Conservation (phyloP, 64 coral and sea anemone genomes). For the Pachyseris speciosa region DNA sequence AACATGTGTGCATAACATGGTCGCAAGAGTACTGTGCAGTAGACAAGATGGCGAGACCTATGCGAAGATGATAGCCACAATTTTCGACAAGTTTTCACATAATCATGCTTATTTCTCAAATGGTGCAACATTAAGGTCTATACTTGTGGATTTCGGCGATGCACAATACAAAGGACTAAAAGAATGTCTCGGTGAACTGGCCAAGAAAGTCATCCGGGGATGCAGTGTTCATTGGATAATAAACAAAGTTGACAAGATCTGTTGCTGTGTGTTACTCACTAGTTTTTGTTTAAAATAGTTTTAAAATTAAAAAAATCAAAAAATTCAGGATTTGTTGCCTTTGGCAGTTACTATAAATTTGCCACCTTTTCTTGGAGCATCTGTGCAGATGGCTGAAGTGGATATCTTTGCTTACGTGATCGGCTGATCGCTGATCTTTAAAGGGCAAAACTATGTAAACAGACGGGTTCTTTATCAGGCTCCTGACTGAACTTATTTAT, state of each 20-base stretch:
- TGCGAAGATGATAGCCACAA: background rate
- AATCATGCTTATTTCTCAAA: slow-evolving; percentile 11
- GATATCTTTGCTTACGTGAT: too few relatives aligned
- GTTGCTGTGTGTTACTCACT: too few relatives aligned
- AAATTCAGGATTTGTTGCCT: too few relatives aligned
- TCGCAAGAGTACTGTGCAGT: slow-evolving; percentile 49
- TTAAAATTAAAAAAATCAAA: too few relatives aligned
- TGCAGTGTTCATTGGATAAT: background rate
- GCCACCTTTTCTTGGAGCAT: too few relatives aligned
- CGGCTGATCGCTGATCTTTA: too few relatives aligned
- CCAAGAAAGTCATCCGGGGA: background rate
- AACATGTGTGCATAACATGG: slow-evolving; percentile 24
- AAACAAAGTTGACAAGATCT: background rate
- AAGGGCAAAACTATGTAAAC: too few relatives aligned
- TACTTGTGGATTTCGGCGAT: slow-evolving; percentile 60
- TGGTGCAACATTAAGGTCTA: slow-evolving; percentile 9
- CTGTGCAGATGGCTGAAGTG: too few relatives aligned
- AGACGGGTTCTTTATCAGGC: too few relatives aligned
- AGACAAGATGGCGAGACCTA: slow-evolving; percentile 46
- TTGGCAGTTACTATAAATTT: too few relatives aligned
- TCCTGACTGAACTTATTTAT: too few relatives aligned
- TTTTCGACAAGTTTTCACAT: background rate
- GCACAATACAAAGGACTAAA: slow-evolving; percentile 49
- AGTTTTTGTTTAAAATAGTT: too few relatives aligned
- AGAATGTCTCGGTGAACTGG: background rate